A percentile compares a stretch with the other conserved stretches of the same genome.
Conservation (phyloP, 64 coral and sea anemone species). For the Montipora efflorescens region DNA sequence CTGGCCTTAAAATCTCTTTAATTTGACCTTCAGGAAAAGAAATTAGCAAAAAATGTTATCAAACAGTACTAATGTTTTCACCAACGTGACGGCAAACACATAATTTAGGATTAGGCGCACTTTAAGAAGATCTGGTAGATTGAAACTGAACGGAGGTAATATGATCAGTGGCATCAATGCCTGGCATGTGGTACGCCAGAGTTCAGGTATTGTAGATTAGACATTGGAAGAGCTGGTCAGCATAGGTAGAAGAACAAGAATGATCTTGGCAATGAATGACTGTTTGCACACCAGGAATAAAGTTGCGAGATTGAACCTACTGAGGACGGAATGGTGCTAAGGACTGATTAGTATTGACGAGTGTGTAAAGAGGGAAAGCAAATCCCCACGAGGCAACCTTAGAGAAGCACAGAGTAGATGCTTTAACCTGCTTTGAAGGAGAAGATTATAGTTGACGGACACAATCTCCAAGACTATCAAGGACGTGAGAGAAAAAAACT, state of each 20-base stretch:
- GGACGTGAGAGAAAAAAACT: constrained; percentile 12
- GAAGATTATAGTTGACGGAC: neutral
- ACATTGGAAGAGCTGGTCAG: neutral
- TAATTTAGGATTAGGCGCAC: too few relatives aligned
- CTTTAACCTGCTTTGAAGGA: neutral
- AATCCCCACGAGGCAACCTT: neutral
- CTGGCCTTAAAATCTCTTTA: too few relatives aligned
- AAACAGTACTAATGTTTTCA: too few relatives aligned
- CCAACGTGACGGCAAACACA: too few relatives aligned
- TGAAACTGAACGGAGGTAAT: neutral
- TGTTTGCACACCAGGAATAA: neutral
- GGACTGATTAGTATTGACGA: constrained; percentile 4
- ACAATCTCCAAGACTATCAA: neutral
- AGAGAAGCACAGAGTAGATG: neutral
- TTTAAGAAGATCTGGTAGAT: neutral
- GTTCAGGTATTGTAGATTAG: neutral
- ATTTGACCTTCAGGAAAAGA: too few relatives aligned
- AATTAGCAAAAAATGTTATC: too few relatives aligned
- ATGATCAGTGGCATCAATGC: neutral
- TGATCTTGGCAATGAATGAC: constrained; percentile 37
- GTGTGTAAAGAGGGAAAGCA: constrained; percentile 20
- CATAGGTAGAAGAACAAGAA: constrained; percentile 32
- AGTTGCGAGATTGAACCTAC: constrained; percentile 2
- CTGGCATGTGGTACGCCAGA: neutral
- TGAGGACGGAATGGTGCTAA: neutral